phyloP scores from a whole-genome alignment of 2,888 invertebrate genomes.

The Deroplatys truncata region DNA sequence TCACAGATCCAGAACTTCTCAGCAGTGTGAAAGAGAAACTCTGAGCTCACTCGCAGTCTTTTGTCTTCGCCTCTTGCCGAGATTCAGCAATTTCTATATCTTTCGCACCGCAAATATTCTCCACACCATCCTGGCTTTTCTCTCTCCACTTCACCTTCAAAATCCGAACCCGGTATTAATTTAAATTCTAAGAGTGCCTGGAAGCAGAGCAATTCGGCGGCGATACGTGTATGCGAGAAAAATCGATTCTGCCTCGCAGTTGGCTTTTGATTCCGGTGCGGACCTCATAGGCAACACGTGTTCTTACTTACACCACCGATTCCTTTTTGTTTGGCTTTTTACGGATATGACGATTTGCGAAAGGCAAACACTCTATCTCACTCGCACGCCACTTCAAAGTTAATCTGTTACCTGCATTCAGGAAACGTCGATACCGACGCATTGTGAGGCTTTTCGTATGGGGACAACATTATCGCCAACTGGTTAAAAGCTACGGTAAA shows the following conservation, averaged over 20 bases:
- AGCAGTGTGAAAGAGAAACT: neutral
- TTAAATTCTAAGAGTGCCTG: neutral
- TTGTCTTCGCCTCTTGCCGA: neutral
- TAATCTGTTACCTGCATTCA: neutral
- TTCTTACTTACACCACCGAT: neutral
- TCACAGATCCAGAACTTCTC: no score
- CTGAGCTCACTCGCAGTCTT: neutral
- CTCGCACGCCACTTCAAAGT: neutral
- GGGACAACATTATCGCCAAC: neutral
- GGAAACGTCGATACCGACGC: neutral
- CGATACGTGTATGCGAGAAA: neutral
- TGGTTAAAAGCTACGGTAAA: neutral
- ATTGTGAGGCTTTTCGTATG: neutral
- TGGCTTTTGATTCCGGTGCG: neutral
- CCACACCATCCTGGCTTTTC: neutral
- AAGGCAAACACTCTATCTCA: neutral
- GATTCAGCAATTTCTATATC: neutral
- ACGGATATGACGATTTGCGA: neutral
- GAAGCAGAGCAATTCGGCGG: neutral
- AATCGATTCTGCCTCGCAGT: neutral
- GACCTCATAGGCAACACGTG: neutral
- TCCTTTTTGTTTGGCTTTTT: neutral
- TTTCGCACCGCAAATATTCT: neutral
- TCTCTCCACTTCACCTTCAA: neutral
- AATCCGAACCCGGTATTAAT: neutral